phyloP scores from a whole-genome alignment of 1,140 invertebrate genomes.

The Drosophila oshimai region DNA sequence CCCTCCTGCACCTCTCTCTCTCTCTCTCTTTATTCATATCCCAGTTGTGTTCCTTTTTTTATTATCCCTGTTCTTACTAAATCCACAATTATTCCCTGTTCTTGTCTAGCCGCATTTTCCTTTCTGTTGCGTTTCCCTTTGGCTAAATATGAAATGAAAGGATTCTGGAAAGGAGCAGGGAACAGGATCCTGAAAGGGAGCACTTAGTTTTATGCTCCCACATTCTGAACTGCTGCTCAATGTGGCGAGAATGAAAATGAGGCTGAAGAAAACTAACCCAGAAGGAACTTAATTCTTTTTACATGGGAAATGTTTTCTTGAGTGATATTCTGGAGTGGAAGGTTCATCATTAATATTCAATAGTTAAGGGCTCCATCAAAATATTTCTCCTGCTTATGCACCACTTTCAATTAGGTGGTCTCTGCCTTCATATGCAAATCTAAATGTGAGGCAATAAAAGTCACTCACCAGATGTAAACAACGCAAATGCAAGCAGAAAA shows the following conservation, averaged over 20 bases:
- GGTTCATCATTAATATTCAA: neutral
- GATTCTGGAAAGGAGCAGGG: conserved; percentile 28
- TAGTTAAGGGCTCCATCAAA: neutral
- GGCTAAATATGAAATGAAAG: conserved; percentile 65
- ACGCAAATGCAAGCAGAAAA: neutral
- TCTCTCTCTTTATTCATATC: neutral
- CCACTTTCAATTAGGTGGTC: neutral
- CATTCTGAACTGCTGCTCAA: conserved; percentile 52
- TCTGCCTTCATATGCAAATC: conserved; percentile 33
- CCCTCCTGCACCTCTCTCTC: neutral
- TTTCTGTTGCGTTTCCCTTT: conserved; percentile 41
- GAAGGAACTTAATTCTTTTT: neutral
- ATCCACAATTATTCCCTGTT: too few species aligned
- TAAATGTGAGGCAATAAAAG: conserved; percentile 38
- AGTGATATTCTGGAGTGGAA: neutral
- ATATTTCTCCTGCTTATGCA: too few species aligned
- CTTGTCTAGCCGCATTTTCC: conserved; percentile 40
- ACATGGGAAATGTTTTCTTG: neutral
- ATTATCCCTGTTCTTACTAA: neutral
- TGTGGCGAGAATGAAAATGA: conserved; percentile 38
- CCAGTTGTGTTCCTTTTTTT: neutral
- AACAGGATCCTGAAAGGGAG: conserved; percentile 35
- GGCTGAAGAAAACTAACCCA: neutral
- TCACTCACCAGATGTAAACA: conserved; percentile 49
- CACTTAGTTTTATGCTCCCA: conserved; percentile 55